These are phyloP conservation scores for Stomatorhinus walkeri DNA, from an alignment of 2,797 vertebrate genomes.

Conservation along the genomic window DNA sequence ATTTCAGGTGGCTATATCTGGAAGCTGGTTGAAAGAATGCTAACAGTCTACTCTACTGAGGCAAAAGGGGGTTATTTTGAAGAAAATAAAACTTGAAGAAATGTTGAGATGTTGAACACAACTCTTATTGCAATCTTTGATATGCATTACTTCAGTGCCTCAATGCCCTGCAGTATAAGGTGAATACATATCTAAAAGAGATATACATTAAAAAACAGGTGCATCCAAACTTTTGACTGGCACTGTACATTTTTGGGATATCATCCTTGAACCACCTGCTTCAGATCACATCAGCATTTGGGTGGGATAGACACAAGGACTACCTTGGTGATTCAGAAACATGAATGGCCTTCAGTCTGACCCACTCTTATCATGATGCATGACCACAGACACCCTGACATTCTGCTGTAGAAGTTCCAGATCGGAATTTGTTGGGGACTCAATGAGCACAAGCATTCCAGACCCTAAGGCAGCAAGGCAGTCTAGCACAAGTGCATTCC, in stretches of 20 bases:
- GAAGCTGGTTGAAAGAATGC: not conserved
- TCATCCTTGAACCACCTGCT: not conserved
- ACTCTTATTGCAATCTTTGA: not conserved
- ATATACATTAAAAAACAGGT: not conserved
- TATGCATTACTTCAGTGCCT: not conserved
- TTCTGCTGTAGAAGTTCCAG: not conserved
- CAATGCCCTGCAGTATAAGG: not conserved
- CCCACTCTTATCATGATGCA: not conserved
- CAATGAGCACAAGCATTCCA: not conserved
- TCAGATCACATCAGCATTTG: not conserved
- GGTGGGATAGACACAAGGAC: not conserved
- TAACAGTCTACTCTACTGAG: not conserved
- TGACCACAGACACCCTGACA: not conserved
- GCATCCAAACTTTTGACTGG: not conserved
- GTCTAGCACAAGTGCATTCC: not conserved
- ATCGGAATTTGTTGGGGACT: not conserved
- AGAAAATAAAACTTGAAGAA: not conserved
- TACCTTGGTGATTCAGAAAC: not conserved
- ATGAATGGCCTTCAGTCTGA: not conserved
- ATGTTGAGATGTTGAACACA: not conserved
- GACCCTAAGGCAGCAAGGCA: not conserved
- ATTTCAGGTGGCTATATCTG: not conserved
- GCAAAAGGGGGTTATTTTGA: not conserved
- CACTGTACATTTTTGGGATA: not conserved
- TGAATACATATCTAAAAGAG: not conserved